Percentiles rank a stretch among this genome's conserved stretches.
These are phyloP conservation scores for Perithous albicinctus DNA, from an alignment of 2,888 invertebrate species.

Conservation along the genomic window DNA sequence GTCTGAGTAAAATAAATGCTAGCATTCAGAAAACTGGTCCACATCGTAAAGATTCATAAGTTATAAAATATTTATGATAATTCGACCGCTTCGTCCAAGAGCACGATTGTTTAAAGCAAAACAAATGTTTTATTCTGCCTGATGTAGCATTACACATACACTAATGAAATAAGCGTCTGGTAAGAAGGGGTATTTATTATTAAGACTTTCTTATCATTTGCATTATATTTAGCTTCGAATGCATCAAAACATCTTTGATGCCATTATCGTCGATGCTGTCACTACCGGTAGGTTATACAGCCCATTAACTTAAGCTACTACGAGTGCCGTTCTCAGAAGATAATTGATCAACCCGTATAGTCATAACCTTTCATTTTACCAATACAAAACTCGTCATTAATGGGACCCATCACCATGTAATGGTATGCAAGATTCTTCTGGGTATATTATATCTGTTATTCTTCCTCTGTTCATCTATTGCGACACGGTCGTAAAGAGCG, in stretches of 20 bases:
- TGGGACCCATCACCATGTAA: conserved; percentile 4
- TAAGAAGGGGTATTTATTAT: background rate
- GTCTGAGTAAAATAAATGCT: too few species aligned
- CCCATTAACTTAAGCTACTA: conserved; percentile 5
- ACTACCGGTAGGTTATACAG: background rate
- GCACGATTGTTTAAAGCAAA: too few species aligned
- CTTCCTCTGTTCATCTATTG: conserved; percentile 30
- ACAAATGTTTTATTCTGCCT: too few species aligned
- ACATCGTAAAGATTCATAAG: too few species aligned
- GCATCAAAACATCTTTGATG: conserved; percentile 21
- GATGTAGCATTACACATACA: too few species aligned
- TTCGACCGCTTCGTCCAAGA: too few species aligned
- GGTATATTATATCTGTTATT: conserved; percentile 14
- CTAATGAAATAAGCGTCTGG: too few species aligned
- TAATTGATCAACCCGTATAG: conserved; percentile 13
- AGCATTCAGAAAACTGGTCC: too few species aligned
- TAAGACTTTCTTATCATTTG: background rate
- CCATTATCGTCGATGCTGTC: conserved; percentile 21
- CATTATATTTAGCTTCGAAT: background rate
- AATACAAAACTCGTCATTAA: conserved; percentile 22
- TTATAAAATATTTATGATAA: too few species aligned
- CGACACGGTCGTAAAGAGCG: conserved; percentile 22
- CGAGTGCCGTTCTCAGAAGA: background rate
- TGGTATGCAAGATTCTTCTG: conserved; percentile 32
- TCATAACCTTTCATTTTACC: conserved; percentile 10